Percentiles rank a stretch among this genome's conserved stretches.
These are phyloP conservation scores for Fulica atra DNA, from an alignment of 2,113 vertebrate species.

Conservation along the genomic window DNA sequence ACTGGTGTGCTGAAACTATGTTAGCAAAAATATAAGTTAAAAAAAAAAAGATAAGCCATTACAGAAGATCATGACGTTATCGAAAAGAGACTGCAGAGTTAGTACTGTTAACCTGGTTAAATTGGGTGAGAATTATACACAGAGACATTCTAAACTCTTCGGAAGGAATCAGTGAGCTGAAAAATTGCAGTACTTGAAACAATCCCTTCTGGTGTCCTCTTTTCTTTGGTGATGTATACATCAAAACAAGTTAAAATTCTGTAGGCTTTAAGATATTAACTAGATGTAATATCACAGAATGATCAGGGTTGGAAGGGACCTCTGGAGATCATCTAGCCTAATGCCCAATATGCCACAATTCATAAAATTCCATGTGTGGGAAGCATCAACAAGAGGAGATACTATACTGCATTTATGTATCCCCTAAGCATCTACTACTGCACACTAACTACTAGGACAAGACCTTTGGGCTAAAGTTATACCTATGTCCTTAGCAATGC, in stretches of 20 bases:
- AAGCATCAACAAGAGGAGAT: background rate
- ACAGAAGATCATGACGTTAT: background rate
- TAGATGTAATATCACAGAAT: background rate
- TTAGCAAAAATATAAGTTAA: background rate
- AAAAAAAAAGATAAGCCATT: background rate
- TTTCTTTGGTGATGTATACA: background rate
- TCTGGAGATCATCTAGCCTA: no score
- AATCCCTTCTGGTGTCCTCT: background rate
- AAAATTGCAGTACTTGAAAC: background rate
- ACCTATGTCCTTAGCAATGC: background rate
- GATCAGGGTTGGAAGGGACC: no score
- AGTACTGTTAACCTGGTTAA: constrained; percentile 18
- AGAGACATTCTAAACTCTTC: background rate
- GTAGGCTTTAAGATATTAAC: background rate
- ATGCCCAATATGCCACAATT: background rate
- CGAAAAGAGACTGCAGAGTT: background rate
- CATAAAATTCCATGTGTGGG: background rate
- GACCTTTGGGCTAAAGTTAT: background rate
- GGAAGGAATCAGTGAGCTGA: constrained; percentile 20
- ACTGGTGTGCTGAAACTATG: background rate
- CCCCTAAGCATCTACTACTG: background rate
- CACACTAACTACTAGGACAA: background rate
- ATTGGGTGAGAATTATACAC: background rate
- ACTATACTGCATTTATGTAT: background rate
- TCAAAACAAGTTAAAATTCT: background rate